Conservation (phyloP, 2,797 vertebrate species). For the Acanthopagrus latus region DNA sequence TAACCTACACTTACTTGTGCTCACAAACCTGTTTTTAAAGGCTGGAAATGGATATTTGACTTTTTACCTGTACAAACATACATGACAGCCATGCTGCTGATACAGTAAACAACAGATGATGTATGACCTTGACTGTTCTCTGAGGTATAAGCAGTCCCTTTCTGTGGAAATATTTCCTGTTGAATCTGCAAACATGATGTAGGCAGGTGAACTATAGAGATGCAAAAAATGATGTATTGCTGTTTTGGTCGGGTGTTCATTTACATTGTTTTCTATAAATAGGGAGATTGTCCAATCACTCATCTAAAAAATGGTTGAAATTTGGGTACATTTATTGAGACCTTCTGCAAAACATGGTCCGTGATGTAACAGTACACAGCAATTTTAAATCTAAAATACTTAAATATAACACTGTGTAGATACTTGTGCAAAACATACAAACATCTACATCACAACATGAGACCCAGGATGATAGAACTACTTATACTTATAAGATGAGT, state of each 20-base stretch:
- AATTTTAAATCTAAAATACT: not conserved
- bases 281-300: not conserved
- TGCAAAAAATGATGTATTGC: not conserved
- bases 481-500: not conserved
- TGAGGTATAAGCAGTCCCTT: conserved; percentile 12
- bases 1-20: conserved; percentile 30
- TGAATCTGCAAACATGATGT: conserved; percentile 20
- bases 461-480: conserved; percentile 8
- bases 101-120: conserved; percentile 33
- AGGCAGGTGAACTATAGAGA: conserved; percentile 14
- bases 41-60: conserved; percentile 27
- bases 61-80: conserved; percentile 30
- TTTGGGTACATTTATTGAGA: conserved; percentile 5
- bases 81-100: conserved; percentile 43
- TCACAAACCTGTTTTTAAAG: conserved; percentile 47
- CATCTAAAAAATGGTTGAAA: conserved; percentile 6
- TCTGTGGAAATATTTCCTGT: conserved; percentile 15
- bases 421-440: conserved; percentile 20
- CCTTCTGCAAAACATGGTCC: conserved; percentile 3
- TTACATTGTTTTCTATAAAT: not conserved
- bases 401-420: not conserved
- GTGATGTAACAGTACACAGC: not conserved
- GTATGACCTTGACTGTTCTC: conserved; percentile 63
- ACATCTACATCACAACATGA: conserved; percentile 1
- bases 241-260: conserved; percentile 15